Evolutionary conservation across 2,797 vertebrate species (phyloP).

Genomic region (Crocodylus rhombifer): DNA sequence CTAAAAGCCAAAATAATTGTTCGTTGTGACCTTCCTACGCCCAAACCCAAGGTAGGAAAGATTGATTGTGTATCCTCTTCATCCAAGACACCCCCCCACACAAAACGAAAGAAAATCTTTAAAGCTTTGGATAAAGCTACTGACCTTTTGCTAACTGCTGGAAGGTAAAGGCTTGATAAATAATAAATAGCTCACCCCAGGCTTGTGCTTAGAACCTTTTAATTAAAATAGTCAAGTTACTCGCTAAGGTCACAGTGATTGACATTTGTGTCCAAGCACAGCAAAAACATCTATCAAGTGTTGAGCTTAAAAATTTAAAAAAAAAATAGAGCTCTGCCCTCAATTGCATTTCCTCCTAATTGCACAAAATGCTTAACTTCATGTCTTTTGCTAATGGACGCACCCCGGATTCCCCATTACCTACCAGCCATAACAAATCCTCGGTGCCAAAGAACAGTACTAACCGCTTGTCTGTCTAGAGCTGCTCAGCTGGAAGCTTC

Average conservation of each 20-base stretch:
- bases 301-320: not conserved
- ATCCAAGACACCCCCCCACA: not conserved
- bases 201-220: constrained; percentile 33
- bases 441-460: fast-evolving
- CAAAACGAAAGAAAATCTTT: not conserved
- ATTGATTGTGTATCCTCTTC: constrained; percentile 32
- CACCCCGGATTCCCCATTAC: not conserved
- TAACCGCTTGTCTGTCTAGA: not conserved
- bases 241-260: not conserved
- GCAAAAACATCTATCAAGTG: not conserved
- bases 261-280: not conserved
- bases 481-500: not conserved
- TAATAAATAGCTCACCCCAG: constrained; percentile 66
- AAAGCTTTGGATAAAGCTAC: constrained; percentile 55
- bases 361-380: not conserved
- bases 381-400: fast-evolving
- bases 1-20: constrained; percentile 69
- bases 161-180: constrained; percentile 73
- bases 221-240: constrained; percentile 42
- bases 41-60: constrained; percentile 47
- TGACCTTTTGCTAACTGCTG: constrained; percentile 76
- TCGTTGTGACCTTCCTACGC: constrained; percentile 40
- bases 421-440: fast-evolving
- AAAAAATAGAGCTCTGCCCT: fast-evolving
- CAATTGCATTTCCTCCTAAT: fast-evolving